Evolutionary conservation across 2,113 vertebrate genomes (phyloP).

Genomic region (Nestor notabilis): DNA sequence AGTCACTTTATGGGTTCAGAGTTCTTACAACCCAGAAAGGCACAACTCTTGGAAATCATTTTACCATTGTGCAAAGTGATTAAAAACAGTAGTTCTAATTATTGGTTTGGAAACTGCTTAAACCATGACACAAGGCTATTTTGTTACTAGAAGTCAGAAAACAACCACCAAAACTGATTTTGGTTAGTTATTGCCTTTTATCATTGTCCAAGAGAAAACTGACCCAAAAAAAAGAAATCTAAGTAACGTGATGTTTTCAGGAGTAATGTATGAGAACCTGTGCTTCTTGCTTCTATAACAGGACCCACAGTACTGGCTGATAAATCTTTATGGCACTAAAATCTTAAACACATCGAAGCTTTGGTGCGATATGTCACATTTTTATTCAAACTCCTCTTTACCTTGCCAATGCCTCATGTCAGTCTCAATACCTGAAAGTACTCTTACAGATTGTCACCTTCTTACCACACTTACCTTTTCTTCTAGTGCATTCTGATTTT

Average conservation of each 20-base stretch:
- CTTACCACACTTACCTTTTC: not conserved
- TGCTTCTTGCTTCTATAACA: not conserved
- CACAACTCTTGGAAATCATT: not conserved
- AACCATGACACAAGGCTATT: not conserved
- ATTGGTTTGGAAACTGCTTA: not conserved
- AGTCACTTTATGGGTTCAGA: not conserved
- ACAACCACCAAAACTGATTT: not conserved
- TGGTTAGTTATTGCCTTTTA: not conserved
- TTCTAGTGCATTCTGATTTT: not conserved
- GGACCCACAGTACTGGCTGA: not conserved
- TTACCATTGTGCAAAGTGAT: not conserved
- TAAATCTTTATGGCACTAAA: not conserved
- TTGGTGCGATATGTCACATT: not conserved
- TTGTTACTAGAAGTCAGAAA: not conserved
- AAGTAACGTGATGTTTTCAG: not conserved
- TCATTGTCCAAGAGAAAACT: not conserved
- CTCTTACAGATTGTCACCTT: not conserved
- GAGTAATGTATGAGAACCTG: not conserved
- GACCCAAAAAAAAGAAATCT: not conserved
- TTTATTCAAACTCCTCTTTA: not conserved
- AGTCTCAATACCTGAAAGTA: not conserved
- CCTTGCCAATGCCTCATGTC: not conserved
- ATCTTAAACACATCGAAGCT: not conserved
- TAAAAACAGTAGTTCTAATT: not conserved
- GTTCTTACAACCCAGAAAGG: not conserved